Base-by-base conservation (phyloP, 2,113 vertebrate species). In the Heterotilapia buettikoferi region DNA sequence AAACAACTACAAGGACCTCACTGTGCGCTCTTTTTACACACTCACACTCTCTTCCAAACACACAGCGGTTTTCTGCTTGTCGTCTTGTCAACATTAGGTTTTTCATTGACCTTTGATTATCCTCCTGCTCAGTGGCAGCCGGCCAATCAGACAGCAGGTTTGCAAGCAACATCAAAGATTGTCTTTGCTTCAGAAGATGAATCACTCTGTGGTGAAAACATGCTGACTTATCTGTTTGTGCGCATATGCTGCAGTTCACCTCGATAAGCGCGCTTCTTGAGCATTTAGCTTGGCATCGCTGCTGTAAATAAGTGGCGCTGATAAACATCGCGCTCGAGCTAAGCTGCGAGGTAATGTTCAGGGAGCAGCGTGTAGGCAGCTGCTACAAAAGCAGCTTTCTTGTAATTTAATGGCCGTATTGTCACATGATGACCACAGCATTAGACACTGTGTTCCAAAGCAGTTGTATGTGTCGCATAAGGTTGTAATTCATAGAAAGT, bases 61-160 rank as follows among this genome's bases (percentile, higher is more conserved):
- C 38, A 2, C 11, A 18, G 50, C 9, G 31, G 38, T 56, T 90
- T 83, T 45, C 66, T 57, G 38, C 50, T 52, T 26, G 71, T 90
- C 84, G 38, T 86, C 73, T 82, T 66, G 91, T 93, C 91, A 90
- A 89, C 83, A 80, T 82, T 24, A 29, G 79, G 47, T 84, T 83
- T 88, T 85, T 86, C 80, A 73, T 89, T 92, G 80, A 90, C 89
- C 92, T 94, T 92, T 92, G 82, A 89, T 91, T 87, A 83, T 86
- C 80, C 43, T 81, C 16, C 40, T 52, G 76, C 38, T 87, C 26
- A 21, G 14, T 90, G 91, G 89, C 92, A 86, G 80, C 21, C 14
- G 38, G 83, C 86, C 84, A 91, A 86, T 83, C 89, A 85, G 76
- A 83, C 89, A 36, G 36, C 71, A 47, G 10, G 80, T 83, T 10